These are phyloP conservation scores for Eretmodus cyanostictus DNA, from an alignment of 2,113 vertebrate species.

Conservation along the genomic window DNA sequence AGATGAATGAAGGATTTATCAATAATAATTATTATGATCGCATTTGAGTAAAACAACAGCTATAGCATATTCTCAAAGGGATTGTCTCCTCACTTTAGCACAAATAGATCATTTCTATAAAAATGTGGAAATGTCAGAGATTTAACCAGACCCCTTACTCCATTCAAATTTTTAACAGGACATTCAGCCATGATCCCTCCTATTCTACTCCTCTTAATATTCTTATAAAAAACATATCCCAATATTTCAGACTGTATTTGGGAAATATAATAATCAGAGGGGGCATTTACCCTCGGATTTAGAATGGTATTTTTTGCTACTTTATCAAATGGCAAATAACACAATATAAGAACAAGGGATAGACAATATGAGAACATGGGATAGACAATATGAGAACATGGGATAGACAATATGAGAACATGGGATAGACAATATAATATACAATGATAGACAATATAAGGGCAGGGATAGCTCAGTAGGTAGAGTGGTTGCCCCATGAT, in stretches of 20 bases:
- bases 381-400: no score
- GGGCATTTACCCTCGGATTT: background rate
- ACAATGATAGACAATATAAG: background rate
- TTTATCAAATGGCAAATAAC: background rate
- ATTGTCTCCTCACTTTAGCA: background rate
- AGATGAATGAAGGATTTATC: background rate
- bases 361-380: background rate
- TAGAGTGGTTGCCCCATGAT: background rate
- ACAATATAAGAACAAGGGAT: background rate
- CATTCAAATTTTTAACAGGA: background rate
- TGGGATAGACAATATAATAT: background rate
- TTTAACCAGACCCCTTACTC: background rate
- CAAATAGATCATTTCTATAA: slow-evolving; percentile 16
- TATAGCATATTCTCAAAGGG: background rate
- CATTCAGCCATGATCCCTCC: background rate
- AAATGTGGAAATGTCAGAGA: background rate
- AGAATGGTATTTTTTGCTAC: background rate
- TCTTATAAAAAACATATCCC: background rate
- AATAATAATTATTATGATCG: background rate
- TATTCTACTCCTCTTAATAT: background rate
- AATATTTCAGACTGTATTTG: background rate
- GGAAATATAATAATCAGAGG: background rate
- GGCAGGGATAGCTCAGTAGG: background rate
- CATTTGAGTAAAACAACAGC: background rate
- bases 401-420: no score